Evolutionary conservation across 2,797 vertebrate species (phyloP).

Genomic region (Sebastes diploproa): DNA sequence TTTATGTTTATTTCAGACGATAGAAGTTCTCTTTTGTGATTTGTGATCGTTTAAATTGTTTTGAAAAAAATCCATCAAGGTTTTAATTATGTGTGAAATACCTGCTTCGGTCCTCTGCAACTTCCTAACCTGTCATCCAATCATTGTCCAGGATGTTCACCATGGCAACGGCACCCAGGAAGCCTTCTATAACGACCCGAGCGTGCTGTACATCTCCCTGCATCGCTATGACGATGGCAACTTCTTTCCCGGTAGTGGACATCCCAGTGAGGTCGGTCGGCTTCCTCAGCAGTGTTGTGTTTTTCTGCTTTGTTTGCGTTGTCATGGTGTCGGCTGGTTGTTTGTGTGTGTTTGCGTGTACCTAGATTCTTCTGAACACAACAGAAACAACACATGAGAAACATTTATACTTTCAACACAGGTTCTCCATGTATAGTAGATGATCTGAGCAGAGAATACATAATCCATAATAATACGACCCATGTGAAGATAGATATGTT

Average conservation of each 20-base stretch:
- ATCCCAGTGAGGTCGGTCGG: slow-evolving; percentile 86
- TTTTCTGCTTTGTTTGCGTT: slow-evolving; percentile 42
- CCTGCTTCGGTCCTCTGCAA: not conserved
- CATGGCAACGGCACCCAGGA: slow-evolving; percentile 93
- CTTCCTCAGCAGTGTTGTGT: slow-evolving; percentile 2
- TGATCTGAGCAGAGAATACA: not conserved
- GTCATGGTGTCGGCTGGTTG: slow-evolving; percentile 16
- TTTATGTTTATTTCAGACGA: not conserved
- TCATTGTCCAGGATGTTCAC: slow-evolving; percentile 88
- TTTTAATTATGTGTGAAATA: not conserved
- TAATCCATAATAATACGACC: slow-evolving; percentile 15
- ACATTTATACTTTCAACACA: not conserved
- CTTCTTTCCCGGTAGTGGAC: slow-evolving; percentile 90
- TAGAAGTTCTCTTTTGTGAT: not conserved
- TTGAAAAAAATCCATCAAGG: not conserved
- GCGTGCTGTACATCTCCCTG: slow-evolving; percentile 92
- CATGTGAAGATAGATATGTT: slow-evolving; percentile 27
- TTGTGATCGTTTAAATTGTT: not conserved
- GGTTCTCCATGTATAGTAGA: not conserved
- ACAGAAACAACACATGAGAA: slow-evolving; percentile 9
- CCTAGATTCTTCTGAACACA: slow-evolving; percentile 20
- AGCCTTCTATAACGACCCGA: slow-evolving; percentile 91
- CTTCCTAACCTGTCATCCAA: slow-evolving; percentile 20
- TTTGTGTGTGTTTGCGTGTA: slow-evolving; percentile 23
- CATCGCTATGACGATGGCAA: slow-evolving; percentile 89